Evolutionary conservation across 2,888 invertebrate genomes (phyloP).

Genomic region (Megaustenia siamemsis): DNA sequence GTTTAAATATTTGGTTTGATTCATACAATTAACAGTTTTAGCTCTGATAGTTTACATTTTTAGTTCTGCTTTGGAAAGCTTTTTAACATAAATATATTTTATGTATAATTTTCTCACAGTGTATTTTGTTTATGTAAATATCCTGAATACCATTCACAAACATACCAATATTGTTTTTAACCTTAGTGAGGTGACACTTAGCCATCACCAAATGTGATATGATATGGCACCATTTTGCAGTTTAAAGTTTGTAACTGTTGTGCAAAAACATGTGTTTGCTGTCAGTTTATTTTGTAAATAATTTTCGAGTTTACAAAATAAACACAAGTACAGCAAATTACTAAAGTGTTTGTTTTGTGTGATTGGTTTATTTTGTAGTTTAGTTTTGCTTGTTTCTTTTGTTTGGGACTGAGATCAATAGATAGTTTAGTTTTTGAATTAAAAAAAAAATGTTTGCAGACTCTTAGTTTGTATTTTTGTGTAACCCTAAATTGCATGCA

Average conservation of each 20-base stretch:
- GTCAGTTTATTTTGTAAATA: slow-evolving; percentile 31
- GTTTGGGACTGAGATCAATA: not conserved
- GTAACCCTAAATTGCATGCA: slow-evolving; percentile 56
- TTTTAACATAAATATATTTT: not conserved
- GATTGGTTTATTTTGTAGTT: not conserved
- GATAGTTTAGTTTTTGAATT: not conserved
- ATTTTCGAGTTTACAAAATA: slow-evolving; percentile 33
- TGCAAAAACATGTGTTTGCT: not conserved
- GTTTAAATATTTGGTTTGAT: not conserved
- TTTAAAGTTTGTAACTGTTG: too few relatives aligned
- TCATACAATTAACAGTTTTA: too few relatives aligned
- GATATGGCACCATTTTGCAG: not conserved
- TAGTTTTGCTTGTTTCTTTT: not conserved
- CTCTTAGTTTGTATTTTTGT: slow-evolving; percentile 53
- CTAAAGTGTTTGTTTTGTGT: not conserved
- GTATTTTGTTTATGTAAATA: not conserved
- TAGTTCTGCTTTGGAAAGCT: too few relatives aligned
- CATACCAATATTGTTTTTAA: not conserved
- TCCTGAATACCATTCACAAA: not conserved
- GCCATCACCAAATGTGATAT: not conserved
- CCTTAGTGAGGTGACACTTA: not conserved
- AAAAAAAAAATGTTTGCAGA: slow-evolving; percentile 43
- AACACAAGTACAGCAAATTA: slow-evolving; percentile 18
- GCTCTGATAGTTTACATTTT: too few relatives aligned
- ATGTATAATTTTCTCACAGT: not conserved